These are phyloP conservation scores for Lordiphosa collinella DNA, from an alignment of 1,140 invertebrate genomes.

Conservation along the genomic window DNA sequence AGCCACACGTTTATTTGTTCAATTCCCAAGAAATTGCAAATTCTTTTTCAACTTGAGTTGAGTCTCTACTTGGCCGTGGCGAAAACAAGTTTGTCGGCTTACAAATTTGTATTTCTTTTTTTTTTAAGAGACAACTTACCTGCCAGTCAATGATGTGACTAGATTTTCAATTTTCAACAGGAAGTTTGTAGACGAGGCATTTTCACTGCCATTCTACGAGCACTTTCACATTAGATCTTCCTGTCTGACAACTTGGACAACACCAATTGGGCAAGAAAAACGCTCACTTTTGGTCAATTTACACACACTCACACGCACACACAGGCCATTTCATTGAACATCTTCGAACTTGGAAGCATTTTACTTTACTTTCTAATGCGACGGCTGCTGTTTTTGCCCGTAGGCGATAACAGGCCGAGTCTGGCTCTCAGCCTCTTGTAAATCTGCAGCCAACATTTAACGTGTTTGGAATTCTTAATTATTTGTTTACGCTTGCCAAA, in stretches of 20 bases:
- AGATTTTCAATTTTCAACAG: constrained; percentile 38
- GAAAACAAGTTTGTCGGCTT: too few relatives aligned
- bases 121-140: not conserved
- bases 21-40: not conserved
- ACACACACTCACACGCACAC: constrained; percentile 25
- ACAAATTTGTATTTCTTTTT: constrained; percentile 8
- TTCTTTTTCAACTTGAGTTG: too few relatives aligned
- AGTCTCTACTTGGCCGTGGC: too few relatives aligned
- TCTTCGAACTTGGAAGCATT: constrained; percentile 39
- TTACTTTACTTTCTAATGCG: constrained; percentile 71
- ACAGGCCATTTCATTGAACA: constrained; percentile 57
- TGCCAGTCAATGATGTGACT: not conserved
- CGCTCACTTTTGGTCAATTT: constrained; percentile 75
- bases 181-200: constrained; percentile 43
- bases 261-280: constrained; percentile 68
- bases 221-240: constrained; percentile 68
- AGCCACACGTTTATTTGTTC: too few relatives aligned
- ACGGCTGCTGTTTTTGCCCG: constrained; percentile 22
- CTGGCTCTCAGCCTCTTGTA: constrained; percentile 15
- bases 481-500: constrained; percentile 41
- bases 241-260: constrained; percentile 64
- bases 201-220: constrained; percentile 57
- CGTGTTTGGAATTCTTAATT: constrained; percentile 62
- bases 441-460: constrained; percentile 20
- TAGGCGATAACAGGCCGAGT: constrained; percentile 16